Evolutionary conservation across 1,140 invertebrate species (phyloP).

Genomic region (Pteromalus puparum): DNA sequence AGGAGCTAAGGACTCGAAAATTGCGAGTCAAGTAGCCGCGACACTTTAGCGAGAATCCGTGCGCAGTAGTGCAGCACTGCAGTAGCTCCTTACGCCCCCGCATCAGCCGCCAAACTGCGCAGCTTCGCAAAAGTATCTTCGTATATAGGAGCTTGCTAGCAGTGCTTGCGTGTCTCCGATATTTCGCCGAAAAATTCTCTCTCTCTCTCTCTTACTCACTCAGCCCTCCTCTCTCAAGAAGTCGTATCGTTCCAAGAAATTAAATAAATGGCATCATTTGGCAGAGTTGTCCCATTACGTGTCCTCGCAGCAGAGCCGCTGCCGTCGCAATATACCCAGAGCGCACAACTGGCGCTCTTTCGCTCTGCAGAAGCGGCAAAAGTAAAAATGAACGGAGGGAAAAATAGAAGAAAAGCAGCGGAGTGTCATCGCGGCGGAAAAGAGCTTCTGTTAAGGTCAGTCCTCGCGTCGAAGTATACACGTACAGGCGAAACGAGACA

Average conservation of each 20-base stretch:
- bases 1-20: not conserved
- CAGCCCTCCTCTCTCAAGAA: not conserved
- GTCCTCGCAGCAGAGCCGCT: slow-evolving; percentile 39
- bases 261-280: slow-evolving; percentile 72
- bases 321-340: slow-evolving; percentile 37
- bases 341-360: slow-evolving; percentile 60
- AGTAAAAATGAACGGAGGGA: slow-evolving; percentile 29
- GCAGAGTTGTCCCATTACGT: slow-evolving; percentile 65
- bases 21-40: slow-evolving; percentile 24
- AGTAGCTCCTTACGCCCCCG: not conserved
- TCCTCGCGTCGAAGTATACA: slow-evolving; percentile 20
- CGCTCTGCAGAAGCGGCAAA: slow-evolving; percentile 14
- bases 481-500: slow-evolving; percentile 43
- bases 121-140: not conserved
- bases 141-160: not conserved
- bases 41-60: slow-evolving; percentile 16
- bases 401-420: not conserved
- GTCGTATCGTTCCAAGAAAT: slow-evolving; percentile 64
- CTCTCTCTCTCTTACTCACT: slow-evolving; percentile 20
- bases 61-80: not conserved
- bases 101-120: not conserved
- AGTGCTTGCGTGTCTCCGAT: slow-evolving; percentile 53
- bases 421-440: slow-evolving; percentile 53
- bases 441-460: slow-evolving; percentile 56
- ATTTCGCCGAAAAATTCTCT: slow-evolving; percentile 61